Conservation (phyloP, 2,797 vertebrate species). For the Esox masquinongy region DNA sequence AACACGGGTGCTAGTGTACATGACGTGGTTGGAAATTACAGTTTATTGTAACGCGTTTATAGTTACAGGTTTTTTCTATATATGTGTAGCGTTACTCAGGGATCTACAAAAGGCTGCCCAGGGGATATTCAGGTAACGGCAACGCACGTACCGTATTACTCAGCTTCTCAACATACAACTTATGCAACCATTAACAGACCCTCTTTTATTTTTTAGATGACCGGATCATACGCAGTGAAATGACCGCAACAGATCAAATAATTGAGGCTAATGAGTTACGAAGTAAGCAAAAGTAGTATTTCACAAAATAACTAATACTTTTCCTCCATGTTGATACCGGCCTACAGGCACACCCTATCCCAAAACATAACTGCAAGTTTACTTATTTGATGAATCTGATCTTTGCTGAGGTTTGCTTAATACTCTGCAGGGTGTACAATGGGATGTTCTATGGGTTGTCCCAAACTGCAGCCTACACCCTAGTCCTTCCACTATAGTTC, state of each 20-base stretch:
- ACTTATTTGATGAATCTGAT: no score
- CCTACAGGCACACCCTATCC: not conserved
- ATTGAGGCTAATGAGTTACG: constrained; percentile 72
- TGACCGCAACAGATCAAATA: constrained; percentile 75
- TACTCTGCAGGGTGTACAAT: no score
- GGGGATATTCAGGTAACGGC: constrained; percentile 57
- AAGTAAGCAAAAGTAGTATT: constrained; percentile 47
- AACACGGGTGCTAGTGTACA: constrained; percentile 20
- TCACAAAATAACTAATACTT: no score
- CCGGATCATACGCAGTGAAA: constrained; percentile 37
- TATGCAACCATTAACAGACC: not conserved
- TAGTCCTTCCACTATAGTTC: no score
- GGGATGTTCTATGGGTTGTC: no score
- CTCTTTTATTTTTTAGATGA: constrained; percentile 47
- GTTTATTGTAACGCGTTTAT: not conserved
- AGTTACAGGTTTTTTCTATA: not conserved
- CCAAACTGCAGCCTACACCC: no score
- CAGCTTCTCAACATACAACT: not conserved
- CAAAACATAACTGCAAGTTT: not conserved
- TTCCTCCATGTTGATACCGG: not conserved
- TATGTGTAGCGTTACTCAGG: constrained; percentile 56
- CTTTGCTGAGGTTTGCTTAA: no score
- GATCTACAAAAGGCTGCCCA: constrained; percentile 57
- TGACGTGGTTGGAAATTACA: not conserved
- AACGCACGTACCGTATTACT: not conserved